These are phyloP conservation scores for Vollenhovia emeryi DNA, from an alignment of 1,140 invertebrate species.

Conservation along the genomic window DNA sequence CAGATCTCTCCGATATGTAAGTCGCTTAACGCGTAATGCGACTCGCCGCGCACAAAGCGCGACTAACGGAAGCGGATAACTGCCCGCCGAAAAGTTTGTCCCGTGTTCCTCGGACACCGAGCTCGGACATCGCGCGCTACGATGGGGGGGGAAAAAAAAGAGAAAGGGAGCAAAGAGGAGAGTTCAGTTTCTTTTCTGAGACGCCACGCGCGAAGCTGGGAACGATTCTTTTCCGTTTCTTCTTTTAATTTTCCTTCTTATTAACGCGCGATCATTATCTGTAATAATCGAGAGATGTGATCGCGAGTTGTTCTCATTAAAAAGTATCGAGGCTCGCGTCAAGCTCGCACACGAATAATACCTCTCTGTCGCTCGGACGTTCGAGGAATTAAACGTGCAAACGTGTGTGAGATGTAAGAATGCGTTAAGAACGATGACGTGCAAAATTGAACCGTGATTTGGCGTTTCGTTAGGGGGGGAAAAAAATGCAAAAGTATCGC, in stretches of 20 bases:
- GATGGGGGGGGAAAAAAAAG: not conserved
- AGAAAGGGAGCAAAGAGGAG: not conserved
- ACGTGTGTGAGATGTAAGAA: not conserved
- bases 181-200: not conserved
- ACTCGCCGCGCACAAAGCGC: constrained; percentile 39
- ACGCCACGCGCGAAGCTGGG: too few relatives aligned
- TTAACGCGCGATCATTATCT: not conserved
- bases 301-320: not conserved
- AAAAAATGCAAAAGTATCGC: not conserved
- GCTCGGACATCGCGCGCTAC: not conserved
- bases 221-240: not conserved
- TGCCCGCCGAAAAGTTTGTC: constrained; percentile 44
- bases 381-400: not conserved
- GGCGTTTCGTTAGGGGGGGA: not conserved
- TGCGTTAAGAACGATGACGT: not conserved
- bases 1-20: constrained; percentile 40
- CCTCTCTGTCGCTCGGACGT: not conserved
- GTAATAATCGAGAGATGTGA: not conserved
- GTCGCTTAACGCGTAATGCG: constrained; percentile 50
- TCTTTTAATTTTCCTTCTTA: too few relatives aligned
- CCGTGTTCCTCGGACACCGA: not conserved
- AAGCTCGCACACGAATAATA: not conserved
- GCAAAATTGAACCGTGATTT: not conserved
- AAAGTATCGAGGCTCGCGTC: not conserved
- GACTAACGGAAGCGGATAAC: constrained; percentile 46